Percentiles rank a stretch among this genome's conserved stretches.
phyloP scores from a whole-genome alignment of 2,113 vertebrate genomes.

The Glareola pratincola region DNA sequence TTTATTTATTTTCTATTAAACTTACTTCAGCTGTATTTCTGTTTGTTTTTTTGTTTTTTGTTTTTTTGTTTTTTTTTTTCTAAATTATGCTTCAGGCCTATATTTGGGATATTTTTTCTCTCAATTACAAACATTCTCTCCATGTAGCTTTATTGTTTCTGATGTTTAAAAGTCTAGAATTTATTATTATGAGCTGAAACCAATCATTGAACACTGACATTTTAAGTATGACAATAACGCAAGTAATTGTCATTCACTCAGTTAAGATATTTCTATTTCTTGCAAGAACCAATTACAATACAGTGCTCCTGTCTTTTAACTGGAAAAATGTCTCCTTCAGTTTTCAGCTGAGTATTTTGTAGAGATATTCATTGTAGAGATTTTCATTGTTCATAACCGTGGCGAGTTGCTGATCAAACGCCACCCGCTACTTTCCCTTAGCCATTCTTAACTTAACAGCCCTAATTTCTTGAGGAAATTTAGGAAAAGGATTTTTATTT shows the following conservation, averaged over 20 bases:
- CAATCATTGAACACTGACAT: conserved; percentile 52
- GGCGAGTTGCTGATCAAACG: neutral
- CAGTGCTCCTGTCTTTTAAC: conserved; percentile 41
- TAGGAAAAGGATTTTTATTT: neutral
- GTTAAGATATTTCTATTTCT: conserved; percentile 67
- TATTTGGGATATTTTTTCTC: conserved; percentile 35
- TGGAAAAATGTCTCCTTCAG: conserved; percentile 39
- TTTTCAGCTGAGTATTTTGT: conserved; percentile 45
- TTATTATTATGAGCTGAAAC: conserved; percentile 68
- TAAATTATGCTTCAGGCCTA: neutral
- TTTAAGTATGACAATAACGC: conserved; percentile 67
- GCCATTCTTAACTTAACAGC: neutral
- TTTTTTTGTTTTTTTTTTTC: no score
- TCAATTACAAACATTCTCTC: conserved; percentile 3
- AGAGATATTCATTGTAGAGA: conserved; percentile 29
- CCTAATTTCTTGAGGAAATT: neutral
- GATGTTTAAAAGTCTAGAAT: conserved; percentile 64
- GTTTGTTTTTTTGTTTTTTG: no score
- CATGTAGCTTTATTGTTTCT: conserved; percentile 45
- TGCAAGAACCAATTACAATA: conserved; percentile 54
- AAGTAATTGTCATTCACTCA: conserved; percentile 58
- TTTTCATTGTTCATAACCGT: neutral
- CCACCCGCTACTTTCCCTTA: neutral
- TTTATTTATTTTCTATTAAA: neutral
- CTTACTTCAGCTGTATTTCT: neutral